phyloP scores from a whole-genome alignment of 2,888 invertebrate genomes.

The Notocelia uddmanniana region DNA sequence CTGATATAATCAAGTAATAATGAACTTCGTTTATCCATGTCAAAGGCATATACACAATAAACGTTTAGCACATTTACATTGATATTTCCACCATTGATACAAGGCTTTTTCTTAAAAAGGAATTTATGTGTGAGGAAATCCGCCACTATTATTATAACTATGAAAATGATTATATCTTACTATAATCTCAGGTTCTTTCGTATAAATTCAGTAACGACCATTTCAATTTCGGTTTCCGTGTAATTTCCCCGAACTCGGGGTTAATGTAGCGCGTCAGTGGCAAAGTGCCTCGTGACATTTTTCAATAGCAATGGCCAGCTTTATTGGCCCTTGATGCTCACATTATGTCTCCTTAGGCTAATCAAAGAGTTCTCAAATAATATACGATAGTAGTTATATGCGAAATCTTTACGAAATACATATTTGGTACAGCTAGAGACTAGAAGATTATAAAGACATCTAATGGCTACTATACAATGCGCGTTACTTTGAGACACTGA shows the following conservation, averaged over 20 bases:
- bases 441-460: no score
- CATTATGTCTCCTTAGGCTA: constrained; percentile 6
- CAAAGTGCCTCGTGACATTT: not conserved
- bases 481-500: no score
- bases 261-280: constrained; percentile 11
- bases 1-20: no score
- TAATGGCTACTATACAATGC: no score
- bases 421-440: no score
- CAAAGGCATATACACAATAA: no score
- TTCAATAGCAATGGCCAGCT: constrained; percentile 7
- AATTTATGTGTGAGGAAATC: not conserved
- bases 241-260: constrained; percentile 9
- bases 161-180: not conserved
- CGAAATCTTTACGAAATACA: not conserved
- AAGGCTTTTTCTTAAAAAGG: no score
- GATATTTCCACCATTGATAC: no score
- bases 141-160: not conserved
- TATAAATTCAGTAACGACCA: not conserved
- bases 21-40: no score
- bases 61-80: no score
- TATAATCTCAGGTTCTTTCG: not conserved
- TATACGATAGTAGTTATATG: no score
- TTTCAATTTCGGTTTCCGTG: constrained; percentile 10
- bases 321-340: constrained; percentile 12
- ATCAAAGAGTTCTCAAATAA: not conserved